Conservation (phyloP, 2,888 invertebrate species). For the Uropetala carovei region DNA sequence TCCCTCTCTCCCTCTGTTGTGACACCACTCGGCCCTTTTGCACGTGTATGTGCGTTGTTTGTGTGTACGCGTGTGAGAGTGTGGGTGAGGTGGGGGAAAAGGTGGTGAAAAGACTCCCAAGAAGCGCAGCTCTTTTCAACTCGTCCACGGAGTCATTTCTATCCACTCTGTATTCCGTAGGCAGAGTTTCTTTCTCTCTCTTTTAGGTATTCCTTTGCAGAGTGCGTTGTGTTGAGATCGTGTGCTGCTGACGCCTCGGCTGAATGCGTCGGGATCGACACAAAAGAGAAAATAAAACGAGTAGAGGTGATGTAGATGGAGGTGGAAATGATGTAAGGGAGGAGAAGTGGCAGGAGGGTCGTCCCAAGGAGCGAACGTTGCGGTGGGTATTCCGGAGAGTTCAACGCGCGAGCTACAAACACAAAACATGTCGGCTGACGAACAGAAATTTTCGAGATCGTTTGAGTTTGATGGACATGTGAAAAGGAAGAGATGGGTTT, state of each 20-base stretch:
- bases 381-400: constrained; percentile 16
- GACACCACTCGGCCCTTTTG: not conserved
- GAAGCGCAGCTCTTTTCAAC: not conserved
- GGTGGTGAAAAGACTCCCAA: not conserved
- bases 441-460: constrained; percentile 3
- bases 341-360: not conserved
- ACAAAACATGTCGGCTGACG: constrained; percentile 2
- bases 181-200: not conserved
- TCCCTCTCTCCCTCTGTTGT: not conserved
- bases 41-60: not conserved
- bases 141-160: not conserved
- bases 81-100: not conserved
- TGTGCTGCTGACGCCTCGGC: not conserved
- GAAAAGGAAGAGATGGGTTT: not conserved
- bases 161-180: not conserved
- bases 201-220: not conserved
- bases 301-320: not conserved
- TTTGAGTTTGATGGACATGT: not conserved
- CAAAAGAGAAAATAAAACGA: not conserved
- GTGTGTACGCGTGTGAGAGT: not conserved
- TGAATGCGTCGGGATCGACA: not conserved
- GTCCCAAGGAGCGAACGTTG: not conserved
- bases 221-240: not conserved
- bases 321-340: not conserved
- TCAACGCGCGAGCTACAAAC: constrained; percentile 32